phyloP scores from a whole-genome alignment of 2,888 invertebrate species.

The Apoda limacodes region DNA sequence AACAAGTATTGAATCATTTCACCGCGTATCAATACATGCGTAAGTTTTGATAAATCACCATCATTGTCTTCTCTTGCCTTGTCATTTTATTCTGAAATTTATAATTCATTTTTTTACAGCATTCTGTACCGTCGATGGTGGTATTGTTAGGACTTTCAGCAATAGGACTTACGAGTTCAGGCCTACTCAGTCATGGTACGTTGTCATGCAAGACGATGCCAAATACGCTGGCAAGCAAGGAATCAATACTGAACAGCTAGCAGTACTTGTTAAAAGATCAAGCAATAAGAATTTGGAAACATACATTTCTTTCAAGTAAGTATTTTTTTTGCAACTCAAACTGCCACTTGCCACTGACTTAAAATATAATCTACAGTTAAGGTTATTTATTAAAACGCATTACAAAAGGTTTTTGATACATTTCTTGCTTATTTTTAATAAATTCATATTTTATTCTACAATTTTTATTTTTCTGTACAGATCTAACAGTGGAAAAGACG shows the following conservation, averaged over 20 bases:
- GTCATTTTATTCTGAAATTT: too few species aligned
- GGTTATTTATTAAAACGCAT: too few species aligned
- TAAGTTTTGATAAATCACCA: too few species aligned
- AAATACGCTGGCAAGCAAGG: slow-evolving; percentile 27
- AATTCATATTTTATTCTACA: too few species aligned
- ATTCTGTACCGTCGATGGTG: slow-evolving; percentile 72
- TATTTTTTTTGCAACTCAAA: too few species aligned
- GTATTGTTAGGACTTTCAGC: slow-evolving; percentile 73
- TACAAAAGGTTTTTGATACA: too few species aligned
- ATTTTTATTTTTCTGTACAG: too few species aligned
- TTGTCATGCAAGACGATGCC: slow-evolving; percentile 63
- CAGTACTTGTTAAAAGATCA: slow-evolving; percentile 44
- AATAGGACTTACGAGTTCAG: slow-evolving; percentile 69
- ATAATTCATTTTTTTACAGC: too few species aligned
- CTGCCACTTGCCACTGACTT: too few species aligned
- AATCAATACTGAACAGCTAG: slow-evolving; percentile 34
- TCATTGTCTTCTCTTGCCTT: too few species aligned
- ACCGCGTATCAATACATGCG: slow-evolving; percentile 59
- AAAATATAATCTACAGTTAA: too few species aligned
- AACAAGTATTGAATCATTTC: slow-evolving; percentile 40
- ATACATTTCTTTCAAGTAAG: slow-evolving; percentile 57
- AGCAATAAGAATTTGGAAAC: slow-evolving; percentile 39
- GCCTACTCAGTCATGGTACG: slow-evolving; percentile 70
- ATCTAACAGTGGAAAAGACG: slow-evolving; percentile 38
- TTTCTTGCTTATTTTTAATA: too few species aligned